phyloP scores from a whole-genome alignment of 1,140 invertebrate genomes.

The Ericerus pela region DNA sequence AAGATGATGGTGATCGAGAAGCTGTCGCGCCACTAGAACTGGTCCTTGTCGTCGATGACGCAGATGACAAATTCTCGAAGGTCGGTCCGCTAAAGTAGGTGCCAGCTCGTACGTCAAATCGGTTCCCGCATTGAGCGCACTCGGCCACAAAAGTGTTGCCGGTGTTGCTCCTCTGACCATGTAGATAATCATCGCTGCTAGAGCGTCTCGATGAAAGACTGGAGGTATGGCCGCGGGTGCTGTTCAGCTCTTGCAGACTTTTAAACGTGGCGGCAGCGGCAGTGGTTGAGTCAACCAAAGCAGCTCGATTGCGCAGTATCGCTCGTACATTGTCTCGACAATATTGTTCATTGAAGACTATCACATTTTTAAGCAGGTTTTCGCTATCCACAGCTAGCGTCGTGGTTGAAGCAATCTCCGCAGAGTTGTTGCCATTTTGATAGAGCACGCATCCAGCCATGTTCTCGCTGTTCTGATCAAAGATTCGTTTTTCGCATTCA shows the following conservation, averaged over 20 bases:
- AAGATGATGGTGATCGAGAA: not conserved
- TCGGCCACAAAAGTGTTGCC: not conserved
- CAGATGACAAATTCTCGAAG: not conserved
- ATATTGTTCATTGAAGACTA: no score
- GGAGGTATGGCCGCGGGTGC: no score
- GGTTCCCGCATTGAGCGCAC: not conserved
- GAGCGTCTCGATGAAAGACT: not conserved
- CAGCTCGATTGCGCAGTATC: constrained; percentile 4
- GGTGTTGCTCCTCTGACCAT: not conserved
- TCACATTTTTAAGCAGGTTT: no score
- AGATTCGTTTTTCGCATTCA: constrained; percentile 14
- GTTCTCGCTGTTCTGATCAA: not conserved
- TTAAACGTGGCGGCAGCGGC: no score
- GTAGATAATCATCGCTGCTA: not conserved
- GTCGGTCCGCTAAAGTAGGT: not conserved
- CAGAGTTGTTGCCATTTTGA: not conserved
- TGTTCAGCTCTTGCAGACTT: no score
- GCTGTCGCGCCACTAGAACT: not conserved
- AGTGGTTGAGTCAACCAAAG: no score
- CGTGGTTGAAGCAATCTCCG: no score
- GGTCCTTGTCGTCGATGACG: not conserved
- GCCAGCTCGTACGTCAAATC: not conserved
- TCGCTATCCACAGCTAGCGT: no score
- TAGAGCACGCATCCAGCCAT: not conserved
- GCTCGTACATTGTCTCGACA: not conserved